Evolutionary conservation across 2,797 vertebrate genomes (phyloP).

Genomic region (Enteromius anoplus): DNA sequence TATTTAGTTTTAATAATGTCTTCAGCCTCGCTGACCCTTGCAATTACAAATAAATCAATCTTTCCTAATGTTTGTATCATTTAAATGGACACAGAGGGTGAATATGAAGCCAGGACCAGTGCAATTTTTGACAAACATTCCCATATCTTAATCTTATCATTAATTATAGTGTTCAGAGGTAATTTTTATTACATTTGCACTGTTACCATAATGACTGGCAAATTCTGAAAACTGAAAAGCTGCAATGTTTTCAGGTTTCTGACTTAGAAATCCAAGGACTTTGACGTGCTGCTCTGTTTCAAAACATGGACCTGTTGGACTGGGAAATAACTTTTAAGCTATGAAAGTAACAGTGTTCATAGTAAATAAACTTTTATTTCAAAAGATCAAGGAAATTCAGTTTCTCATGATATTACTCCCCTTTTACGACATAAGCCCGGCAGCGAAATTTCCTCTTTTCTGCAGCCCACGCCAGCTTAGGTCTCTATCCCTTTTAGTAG

Average conservation of each 20-base stretch:
- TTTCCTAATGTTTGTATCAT: not conserved
- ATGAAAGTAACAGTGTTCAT: not conserved
- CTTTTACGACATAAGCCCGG: not conserved
- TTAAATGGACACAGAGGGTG: not conserved
- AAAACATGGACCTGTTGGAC: not conserved
- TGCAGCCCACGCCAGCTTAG: not conserved
- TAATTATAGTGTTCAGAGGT: not conserved
- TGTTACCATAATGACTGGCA: not conserved
- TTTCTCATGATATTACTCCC: not conserved
- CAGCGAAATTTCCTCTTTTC: slow-evolving; percentile 4
- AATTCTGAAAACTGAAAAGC: not conserved
- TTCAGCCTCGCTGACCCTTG: not conserved
- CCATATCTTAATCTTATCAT: not conserved
- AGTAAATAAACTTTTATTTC: not conserved
- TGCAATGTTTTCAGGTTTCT: not conserved
- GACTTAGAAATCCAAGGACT: not conserved
- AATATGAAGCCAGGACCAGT: not conserved
- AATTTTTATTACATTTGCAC: not conserved
- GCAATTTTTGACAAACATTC: not conserved
- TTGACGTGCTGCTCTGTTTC: not conserved
- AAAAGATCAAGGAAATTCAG: slow-evolving; percentile 4
- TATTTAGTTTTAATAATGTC: not conserved
- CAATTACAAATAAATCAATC: not conserved
- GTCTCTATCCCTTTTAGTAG: slow-evolving; percentile 29
- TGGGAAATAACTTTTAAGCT: not conserved